Conservation (phyloP, 2,113 vertebrate species). For the Chroicocephalus ridibundus region DNA sequence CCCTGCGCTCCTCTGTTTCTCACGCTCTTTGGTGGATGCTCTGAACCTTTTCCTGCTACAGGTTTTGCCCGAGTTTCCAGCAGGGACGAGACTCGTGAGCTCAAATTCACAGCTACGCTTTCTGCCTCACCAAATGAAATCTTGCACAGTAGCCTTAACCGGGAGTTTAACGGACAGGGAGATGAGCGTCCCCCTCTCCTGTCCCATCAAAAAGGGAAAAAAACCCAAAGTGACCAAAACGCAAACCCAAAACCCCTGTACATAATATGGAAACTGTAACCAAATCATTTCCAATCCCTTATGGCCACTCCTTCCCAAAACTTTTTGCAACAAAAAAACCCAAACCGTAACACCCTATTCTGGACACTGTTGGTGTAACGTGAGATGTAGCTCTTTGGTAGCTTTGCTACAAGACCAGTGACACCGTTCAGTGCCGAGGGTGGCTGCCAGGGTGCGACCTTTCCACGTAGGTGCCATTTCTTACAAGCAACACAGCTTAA, state of each 20-base stretch:
- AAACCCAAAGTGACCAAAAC: not conserved
- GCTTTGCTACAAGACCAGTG: not conserved
- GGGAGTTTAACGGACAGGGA: not conserved
- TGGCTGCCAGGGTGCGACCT: not conserved
- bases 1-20: not conserved
- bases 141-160: too few species aligned
- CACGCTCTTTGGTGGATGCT: not conserved
- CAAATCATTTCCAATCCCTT: not conserved
- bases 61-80: not conserved
- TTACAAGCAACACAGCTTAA: not conserved
- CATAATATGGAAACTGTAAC: not conserved
- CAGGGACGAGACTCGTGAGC: not conserved
- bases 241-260: not conserved
- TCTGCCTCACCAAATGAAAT: not conserved
- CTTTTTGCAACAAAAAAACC: not conserved
- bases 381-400: not conserved
- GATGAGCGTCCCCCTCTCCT: not conserved
- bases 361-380: rapidly evolving
- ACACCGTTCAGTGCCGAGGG: not conserved
- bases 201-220: not conserved
- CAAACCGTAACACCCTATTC: not conserved
- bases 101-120: not conserved
- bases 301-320: not conserved
- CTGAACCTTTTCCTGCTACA: not conserved
- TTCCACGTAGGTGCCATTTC: not conserved